phyloP scores from a whole-genome alignment of 30 jellyfish, hydroid and myxozoan genomes.

The Turritopsis rubra region DNA sequence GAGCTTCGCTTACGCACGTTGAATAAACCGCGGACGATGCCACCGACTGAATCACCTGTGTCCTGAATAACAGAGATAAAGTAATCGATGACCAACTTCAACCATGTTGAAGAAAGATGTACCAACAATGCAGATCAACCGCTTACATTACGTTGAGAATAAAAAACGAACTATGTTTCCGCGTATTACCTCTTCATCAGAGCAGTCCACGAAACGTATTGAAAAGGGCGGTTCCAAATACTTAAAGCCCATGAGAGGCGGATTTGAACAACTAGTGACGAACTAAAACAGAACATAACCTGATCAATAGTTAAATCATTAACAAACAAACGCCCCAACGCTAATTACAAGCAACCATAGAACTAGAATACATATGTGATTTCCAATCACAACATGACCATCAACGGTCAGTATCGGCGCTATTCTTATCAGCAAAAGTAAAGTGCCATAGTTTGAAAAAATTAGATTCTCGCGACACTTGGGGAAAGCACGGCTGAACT shows the following conservation, averaged over 20 bases:
- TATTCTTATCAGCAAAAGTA: too few relatives aligned
- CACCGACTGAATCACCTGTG: constrained; percentile 77
- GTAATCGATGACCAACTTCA: neutral
- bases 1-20: constrained; percentile 79
- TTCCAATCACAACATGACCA: too few relatives aligned
- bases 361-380: too few relatives aligned
- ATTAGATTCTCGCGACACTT: too few relatives aligned
- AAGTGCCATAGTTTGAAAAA: too few relatives aligned
- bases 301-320: neutral
- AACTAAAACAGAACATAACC: constrained; percentile 43
- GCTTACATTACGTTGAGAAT: neutral
- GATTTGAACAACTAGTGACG: constrained; percentile 96
- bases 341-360: too few relatives aligned
- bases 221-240: constrained; percentile 90
- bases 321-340: too few relatives aligned
- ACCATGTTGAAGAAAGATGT: neutral
- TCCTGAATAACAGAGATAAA: constrained; percentile 48
- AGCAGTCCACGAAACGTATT: constrained; percentile 80
- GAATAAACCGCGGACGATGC: constrained; percentile 93
- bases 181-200: constrained; percentile 92
- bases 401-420: too few relatives aligned
- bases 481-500: too few relatives aligned
- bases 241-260: constrained; percentile 92
- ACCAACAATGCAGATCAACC: too few relatives aligned
- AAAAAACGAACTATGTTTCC: too few relatives aligned